Conservation (phyloP, 2,888 invertebrate species). For the Sussaba pulchella region DNA sequence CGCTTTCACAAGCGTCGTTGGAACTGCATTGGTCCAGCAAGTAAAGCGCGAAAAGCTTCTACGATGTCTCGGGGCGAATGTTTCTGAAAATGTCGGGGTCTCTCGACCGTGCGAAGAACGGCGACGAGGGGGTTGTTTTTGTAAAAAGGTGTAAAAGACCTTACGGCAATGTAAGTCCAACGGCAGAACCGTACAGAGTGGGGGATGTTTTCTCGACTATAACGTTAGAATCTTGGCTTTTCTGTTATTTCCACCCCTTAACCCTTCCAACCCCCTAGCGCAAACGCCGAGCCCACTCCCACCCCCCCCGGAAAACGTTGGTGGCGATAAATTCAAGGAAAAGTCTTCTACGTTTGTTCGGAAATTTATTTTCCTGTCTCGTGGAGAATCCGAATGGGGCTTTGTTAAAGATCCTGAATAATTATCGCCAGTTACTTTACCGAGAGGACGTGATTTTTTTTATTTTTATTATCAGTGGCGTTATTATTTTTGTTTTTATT, state of each 20-base stretch:
- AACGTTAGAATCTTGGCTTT: constrained; percentile 62
- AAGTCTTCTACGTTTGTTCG: constrained; percentile 62
- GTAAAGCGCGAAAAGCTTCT: too few relatives aligned
- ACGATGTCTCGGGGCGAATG: too few relatives aligned
- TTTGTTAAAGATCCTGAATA: not conserved
- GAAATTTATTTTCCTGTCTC: constrained; percentile 60
- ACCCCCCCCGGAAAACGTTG: too few relatives aligned
- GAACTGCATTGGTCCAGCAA: constrained; percentile 19
- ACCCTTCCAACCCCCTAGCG: not conserved
- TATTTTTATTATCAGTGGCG: too few relatives aligned
- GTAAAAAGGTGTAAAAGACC: constrained; percentile 50
- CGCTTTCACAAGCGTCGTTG: constrained; percentile 29
- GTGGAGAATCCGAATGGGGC: constrained; percentile 4
- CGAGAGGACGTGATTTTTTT: constrained; percentile 32
- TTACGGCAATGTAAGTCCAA: constrained; percentile 49
- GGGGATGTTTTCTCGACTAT: constrained; percentile 51
- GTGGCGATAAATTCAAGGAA: constrained; percentile 36
- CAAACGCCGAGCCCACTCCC: too few relatives aligned
- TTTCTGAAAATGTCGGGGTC: too few relatives aligned
- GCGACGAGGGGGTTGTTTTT: constrained; percentile 55
- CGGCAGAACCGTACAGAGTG: constrained; percentile 21
- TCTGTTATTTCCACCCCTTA: constrained; percentile 46
- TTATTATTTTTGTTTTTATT: too few relatives aligned
- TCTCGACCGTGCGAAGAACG: too few relatives aligned
- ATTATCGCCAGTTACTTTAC: not conserved